Evolutionary conservation across 1,140 invertebrate genomes (phyloP).

Genomic region (Ladona fulva): DNA sequence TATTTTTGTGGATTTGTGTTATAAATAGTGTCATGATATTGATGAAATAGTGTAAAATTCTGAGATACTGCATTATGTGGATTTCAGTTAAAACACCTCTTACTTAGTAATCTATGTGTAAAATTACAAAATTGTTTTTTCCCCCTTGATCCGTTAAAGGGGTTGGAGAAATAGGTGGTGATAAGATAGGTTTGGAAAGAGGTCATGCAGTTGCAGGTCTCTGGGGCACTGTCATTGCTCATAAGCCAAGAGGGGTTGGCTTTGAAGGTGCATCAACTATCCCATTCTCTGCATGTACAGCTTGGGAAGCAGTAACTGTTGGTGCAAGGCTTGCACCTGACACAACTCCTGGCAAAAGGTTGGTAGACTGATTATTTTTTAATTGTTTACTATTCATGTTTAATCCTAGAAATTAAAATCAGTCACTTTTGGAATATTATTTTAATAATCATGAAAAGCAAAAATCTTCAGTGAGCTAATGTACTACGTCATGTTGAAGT

Average conservation of each 20-base stretch:
- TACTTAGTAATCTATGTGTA: no score
- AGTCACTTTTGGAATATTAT: slow-evolving; percentile 1
- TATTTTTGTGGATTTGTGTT: no score
- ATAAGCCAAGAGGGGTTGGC: slow-evolving; percentile 53
- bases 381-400: background rate
- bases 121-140: no score
- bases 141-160: no score
- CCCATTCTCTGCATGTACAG: slow-evolving; percentile 59
- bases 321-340: slow-evolving; percentile 41
- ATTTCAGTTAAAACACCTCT: no score
- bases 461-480: no score
- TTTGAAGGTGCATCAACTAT: slow-evolving; percentile 61
- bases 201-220: background rate
- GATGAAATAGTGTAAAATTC: no score
- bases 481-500: no score
- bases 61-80: no score
- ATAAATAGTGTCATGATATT: no score
- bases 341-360: slow-evolving; percentile 49
- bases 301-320: slow-evolving; percentile 52
- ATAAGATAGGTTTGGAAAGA: slow-evolving; percentile 40
- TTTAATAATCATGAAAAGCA: no score
- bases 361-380: slow-evolving; percentile 14
- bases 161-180: slow-evolving; percentile 40
- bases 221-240: slow-evolving; percentile 33
- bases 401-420: background rate